phyloP scores from a whole-genome alignment of 1,140 invertebrate genomes.

The Glomeris maerens region DNA sequence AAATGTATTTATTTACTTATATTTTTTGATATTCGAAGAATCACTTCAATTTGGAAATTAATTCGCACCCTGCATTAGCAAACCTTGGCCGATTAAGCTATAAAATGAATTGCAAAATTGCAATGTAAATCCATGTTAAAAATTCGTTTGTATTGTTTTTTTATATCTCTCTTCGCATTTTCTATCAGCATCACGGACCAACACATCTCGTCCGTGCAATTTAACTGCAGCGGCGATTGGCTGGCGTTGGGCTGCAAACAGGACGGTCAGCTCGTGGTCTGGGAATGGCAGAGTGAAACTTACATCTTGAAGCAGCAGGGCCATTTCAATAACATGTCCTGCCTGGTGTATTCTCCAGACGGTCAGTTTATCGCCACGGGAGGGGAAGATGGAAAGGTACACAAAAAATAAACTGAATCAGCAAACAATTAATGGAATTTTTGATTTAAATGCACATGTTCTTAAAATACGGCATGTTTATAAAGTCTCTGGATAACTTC shows the following conservation, averaged over 20 bases:
- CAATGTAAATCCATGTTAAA: too few relatives aligned
- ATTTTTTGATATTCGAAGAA: too few relatives aligned
- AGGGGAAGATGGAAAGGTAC: conserved; percentile 80
- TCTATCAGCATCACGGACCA: conserved; percentile 56
- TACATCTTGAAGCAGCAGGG: conserved; percentile 95
- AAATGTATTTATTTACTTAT: too few relatives aligned
- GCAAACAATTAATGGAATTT: too few relatives aligned
- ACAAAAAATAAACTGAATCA: too few relatives aligned
- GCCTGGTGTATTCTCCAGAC: conserved; percentile 77
- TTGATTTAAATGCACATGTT: too few relatives aligned
- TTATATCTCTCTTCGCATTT: conserved; percentile 18
- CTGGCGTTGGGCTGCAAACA: conserved; percentile 65
- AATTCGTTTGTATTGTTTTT: conserved; percentile 9
- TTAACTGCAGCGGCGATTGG: conserved; percentile 87
- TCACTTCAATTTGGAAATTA: too few relatives aligned
- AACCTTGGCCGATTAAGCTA: too few relatives aligned
- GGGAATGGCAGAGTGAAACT: conserved; percentile 99
- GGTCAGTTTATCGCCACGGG: conserved; percentile 81
- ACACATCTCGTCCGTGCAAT: conserved; percentile 55
- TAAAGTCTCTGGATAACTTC: too few relatives aligned
- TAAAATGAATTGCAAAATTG: too few relatives aligned
- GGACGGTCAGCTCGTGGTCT: conserved; percentile 81
- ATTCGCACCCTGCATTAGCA: too few relatives aligned
- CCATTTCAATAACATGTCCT: conserved; percentile 75
- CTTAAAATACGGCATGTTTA: too few relatives aligned